A percentile compares a stretch with the other conserved stretches of the same genome.
phyloP scores from a whole-genome alignment of 2,113 vertebrate genomes.

The Nematolebias whitei region DNA sequence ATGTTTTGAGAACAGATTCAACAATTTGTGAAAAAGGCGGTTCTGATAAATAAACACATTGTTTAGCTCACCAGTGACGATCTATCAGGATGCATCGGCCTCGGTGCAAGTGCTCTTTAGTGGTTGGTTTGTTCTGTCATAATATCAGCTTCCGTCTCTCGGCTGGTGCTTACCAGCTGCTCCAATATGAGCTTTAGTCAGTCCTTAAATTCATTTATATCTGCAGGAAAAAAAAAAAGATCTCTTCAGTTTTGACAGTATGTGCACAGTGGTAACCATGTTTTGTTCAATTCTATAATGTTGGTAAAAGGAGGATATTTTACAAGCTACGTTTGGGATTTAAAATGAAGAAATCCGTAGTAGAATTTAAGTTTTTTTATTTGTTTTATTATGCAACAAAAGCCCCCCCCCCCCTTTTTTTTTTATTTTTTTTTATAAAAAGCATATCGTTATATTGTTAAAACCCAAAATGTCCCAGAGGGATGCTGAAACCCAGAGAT shows the following conservation, averaged over 20 bases:
- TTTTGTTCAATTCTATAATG: constrained; percentile 1
- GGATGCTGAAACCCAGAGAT: no score
- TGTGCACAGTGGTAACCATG: background rate
- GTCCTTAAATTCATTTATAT: background rate
- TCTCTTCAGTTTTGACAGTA: constrained; percentile 7
- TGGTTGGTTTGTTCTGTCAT: constrained; percentile 29
- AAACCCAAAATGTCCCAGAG: no score
- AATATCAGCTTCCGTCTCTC: constrained; percentile 19
- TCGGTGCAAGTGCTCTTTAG: constrained; percentile 42
- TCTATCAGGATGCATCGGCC: constrained; percentile 47
- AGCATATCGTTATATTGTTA: no score
- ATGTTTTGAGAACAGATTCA: constrained; percentile 10
- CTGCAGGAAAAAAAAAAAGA: no score
- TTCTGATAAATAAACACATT: constrained; percentile 41
- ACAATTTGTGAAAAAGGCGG: constrained; percentile 40
- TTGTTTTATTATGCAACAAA: no score
- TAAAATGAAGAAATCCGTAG: background rate
- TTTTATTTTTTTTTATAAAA: no score
- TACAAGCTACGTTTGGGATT: background rate
- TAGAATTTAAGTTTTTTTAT: background rate
- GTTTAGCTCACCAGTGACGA: constrained; percentile 30
- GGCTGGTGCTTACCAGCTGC: constrained; percentile 24
- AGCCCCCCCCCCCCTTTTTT: no score
- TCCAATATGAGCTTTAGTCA: background rate
- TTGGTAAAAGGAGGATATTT: background rate